Evolutionary conservation across 2,888 invertebrate genomes (phyloP).

Genomic region (Tinea semifulvella): DNA sequence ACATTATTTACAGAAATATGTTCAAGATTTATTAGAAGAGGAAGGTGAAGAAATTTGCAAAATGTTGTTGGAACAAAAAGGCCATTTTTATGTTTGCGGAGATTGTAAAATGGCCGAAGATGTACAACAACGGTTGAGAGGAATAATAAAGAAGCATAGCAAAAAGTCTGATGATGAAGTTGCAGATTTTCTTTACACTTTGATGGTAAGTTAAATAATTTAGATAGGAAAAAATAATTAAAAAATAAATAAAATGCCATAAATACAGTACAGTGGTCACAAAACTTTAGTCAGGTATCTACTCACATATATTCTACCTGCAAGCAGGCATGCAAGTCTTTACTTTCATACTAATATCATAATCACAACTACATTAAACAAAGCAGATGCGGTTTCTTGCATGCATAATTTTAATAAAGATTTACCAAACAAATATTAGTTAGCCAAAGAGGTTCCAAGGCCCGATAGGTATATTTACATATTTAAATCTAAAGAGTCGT

Average conservation of each 20-base stretch:
- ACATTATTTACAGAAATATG: conserved; percentile 80
- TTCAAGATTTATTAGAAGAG: conserved; percentile 84
- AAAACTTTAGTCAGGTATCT: too few relatives aligned
- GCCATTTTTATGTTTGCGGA: conserved; percentile 95
- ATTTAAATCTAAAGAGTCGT: conserved; percentile 1
- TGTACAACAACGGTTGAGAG: conserved; percentile 88
- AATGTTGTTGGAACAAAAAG: conserved; percentile 78
- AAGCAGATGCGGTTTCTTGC: too few relatives aligned
- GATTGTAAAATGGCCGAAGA: conserved; percentile 98
- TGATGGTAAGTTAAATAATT: conserved; percentile 72
- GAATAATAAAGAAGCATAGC: conserved; percentile 72
- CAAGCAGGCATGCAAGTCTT: too few relatives aligned
- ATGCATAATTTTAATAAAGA: too few relatives aligned
- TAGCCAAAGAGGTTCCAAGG: background rate
- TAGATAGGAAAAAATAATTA: background rate
- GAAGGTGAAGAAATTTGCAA: conserved; percentile 80
- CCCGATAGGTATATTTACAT: background rate
- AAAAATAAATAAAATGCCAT: too few relatives aligned
- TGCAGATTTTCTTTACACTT: conserved; percentile 80
- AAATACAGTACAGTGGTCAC: too few relatives aligned
- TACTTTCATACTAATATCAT: too few relatives aligned
- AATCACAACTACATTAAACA: too few relatives aligned
- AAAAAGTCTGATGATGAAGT: conserved; percentile 79
- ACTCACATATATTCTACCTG: too few relatives aligned
- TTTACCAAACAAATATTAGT: conserved; percentile 11